Evolutionary conservation across 1,140 invertebrate genomes (phyloP), one percentile per base, ranked within the genome.

Genomic region (Kradibia gibbosae): DNA sequence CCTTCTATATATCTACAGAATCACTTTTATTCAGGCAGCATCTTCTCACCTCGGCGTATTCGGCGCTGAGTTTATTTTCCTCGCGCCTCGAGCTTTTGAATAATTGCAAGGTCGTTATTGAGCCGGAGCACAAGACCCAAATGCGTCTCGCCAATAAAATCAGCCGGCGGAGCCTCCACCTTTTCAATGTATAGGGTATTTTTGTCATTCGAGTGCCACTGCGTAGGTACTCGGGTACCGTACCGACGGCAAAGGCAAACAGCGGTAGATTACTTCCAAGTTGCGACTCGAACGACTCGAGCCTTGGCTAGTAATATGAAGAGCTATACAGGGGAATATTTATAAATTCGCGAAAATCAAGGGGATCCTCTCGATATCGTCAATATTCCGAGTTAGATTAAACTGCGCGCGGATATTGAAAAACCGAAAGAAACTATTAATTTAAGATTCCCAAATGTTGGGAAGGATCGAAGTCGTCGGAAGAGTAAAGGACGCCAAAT

Each of bases 61-160:
- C n/a, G n/a, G 17, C 60, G 8, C 17, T 28, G 28, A 67, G n/a
- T 80, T 62, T 67, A 80, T 75, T 75, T 75, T 75, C 1, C 31
- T 28, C 42, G 0, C 25, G 15, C 39, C 62, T 25, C 1, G 45
- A 55, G 71, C 57, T 65, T 28, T 5, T 73, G 81, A 73, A 82
- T 78, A 82, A 82, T 82, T 67, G 67, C 4, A 70, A 36, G n/a
- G 65, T 74, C 75, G 67, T 55, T 55, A 72, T 57, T 82, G 55
- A 82, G 67, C 50, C 48, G 71, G 53, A 22, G n/a, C 31, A 39
- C 53, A 15, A 36, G 48, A 36, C 34, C 39, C 34, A 48, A 48
- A 48, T 48, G 8, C 45, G 45, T 48, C 7, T 10, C 45, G 7
- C 17, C 45, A n/a, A 48, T 48, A 48, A 17, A 48, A 48, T 17